phyloP scores from a whole-genome alignment of 2,888 invertebrate species.

The Flexamia atlantica region DNA sequence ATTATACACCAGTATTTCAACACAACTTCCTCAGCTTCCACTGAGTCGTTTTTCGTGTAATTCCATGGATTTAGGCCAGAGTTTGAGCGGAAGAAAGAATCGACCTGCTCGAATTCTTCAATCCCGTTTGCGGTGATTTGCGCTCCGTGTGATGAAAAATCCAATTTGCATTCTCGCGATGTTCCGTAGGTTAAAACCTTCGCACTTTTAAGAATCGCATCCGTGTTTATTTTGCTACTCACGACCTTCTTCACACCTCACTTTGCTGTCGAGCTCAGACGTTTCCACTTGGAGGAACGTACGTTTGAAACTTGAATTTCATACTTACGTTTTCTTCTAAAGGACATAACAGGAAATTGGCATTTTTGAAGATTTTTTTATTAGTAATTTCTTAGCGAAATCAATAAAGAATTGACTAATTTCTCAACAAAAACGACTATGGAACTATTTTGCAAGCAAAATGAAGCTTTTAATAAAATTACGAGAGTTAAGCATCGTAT shows the following conservation, averaged over 20 bases:
- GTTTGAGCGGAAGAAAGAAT: conserved; percentile 19
- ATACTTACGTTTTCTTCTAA: too few relatives aligned
- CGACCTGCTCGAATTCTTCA: neutral
- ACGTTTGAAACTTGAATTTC: too few relatives aligned
- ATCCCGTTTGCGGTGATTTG: conserved; percentile 39
- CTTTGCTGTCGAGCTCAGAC: neutral
- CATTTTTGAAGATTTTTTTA: too few relatives aligned
- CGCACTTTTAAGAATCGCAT: conserved; percentile 34
- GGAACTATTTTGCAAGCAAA: too few relatives aligned
- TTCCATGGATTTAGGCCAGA: conserved; percentile 32
- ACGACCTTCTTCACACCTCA: neutral
- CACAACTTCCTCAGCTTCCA: neutral
- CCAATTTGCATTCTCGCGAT: conserved; percentile 4
- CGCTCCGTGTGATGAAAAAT: conserved; percentile 38
- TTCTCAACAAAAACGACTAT: too few relatives aligned
- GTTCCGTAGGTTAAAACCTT: neutral
- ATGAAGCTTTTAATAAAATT: too few relatives aligned
- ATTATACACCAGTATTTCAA: conserved; percentile 37
- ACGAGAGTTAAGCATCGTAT: too few relatives aligned
- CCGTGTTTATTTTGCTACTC: conserved; percentile 4
- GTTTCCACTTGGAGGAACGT: too few relatives aligned
- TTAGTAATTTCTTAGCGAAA: too few relatives aligned
- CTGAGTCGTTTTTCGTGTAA: conserved; percentile 47
- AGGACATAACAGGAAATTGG: too few relatives aligned
- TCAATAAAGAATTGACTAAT: too few relatives aligned